phyloP scores from a whole-genome alignment of 2,888 invertebrate species.

The Noctua pronuba region DNA sequence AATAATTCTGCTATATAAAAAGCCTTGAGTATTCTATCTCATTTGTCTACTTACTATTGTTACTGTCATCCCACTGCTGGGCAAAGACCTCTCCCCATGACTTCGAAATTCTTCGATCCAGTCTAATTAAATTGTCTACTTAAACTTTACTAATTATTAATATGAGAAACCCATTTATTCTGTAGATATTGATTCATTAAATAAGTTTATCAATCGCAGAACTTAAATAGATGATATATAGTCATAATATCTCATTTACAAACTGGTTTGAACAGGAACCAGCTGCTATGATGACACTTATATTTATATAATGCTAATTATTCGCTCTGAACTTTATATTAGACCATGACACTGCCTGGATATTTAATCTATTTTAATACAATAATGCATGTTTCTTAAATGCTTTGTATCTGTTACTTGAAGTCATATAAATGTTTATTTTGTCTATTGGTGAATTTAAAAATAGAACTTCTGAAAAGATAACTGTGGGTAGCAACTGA shows the following conservation, averaged over 20 bases:
- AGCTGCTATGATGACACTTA: neutral
- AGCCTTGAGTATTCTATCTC: accelerated
- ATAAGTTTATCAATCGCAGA: slow-evolving; percentile 29
- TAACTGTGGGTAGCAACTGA: slow-evolving; percentile 12
- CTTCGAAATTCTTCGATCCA: no score
- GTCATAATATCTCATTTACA: slow-evolving; percentile 29
- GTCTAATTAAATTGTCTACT: no score
- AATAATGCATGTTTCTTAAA: neutral
- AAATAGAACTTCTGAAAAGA: slow-evolving; percentile 9
- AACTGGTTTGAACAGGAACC: slow-evolving; percentile 50
- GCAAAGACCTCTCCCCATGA: no score
- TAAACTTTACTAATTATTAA: no score
- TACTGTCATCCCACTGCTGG: no score
- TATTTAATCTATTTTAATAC: neutral
- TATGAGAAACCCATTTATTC: neutral
- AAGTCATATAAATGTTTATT: slow-evolving; percentile 23
- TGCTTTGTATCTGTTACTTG: neutral
- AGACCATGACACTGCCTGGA: slow-evolving; percentile 8
- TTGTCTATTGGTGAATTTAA: slow-evolving; percentile 19
- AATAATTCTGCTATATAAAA: neutral
- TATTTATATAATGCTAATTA: slow-evolving; percentile 38
- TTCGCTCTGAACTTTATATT: slow-evolving; percentile 27
- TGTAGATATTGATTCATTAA: neutral
- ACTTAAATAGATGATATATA: slow-evolving; percentile 19
- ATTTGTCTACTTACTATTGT: neutral